A percentile compares a stretch with the other conserved stretches of the same genome.
These are phyloP conservation scores for Characodon lateralis DNA, from an alignment of 2,797 vertebrate species.

Conservation along the genomic window DNA sequence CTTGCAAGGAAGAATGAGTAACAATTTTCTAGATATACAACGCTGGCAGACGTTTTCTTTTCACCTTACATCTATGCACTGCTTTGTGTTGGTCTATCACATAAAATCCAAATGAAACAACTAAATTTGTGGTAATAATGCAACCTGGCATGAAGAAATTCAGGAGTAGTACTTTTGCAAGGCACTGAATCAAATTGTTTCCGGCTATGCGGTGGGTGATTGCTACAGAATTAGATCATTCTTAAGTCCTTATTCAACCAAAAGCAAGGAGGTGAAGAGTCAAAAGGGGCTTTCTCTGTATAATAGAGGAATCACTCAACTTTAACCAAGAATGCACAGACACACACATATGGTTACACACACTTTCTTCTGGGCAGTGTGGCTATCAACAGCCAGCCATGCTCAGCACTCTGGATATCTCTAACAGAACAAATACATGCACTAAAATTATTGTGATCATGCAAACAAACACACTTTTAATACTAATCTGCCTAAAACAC, in stretches of 20 bases:
- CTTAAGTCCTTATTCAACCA: constrained; percentile 40
- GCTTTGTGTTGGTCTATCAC: not conserved
- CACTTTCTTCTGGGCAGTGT: not conserved
- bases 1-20: not conserved
- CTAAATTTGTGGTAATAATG: not conserved
- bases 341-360: constrained; percentile 5
- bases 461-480: not conserved
- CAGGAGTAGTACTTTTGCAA: not conserved
- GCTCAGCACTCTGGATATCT: constrained; percentile 12
- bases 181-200: not conserved
- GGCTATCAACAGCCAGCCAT: constrained; percentile 22
- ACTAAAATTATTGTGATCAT: constrained; percentile 1
- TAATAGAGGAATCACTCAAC: constrained; percentile 35
- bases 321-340: constrained; percentile 54
- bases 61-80: not conserved
- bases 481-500: not conserved
- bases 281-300: constrained; percentile 54
- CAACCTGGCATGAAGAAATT: not conserved
- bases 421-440: not conserved
- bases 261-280: constrained; percentile 64
- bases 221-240: constrained; percentile 10
- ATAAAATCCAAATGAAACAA: not conserved
- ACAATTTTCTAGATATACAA: not conserved
- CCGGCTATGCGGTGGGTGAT: not conserved
- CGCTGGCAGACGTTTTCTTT: not conserved